Evolutionary conservation across 2,113 vertebrate species (phyloP), one percentile per base, ranked within the genome.

Genomic region (Thalassoma bifasciatum): DNA sequence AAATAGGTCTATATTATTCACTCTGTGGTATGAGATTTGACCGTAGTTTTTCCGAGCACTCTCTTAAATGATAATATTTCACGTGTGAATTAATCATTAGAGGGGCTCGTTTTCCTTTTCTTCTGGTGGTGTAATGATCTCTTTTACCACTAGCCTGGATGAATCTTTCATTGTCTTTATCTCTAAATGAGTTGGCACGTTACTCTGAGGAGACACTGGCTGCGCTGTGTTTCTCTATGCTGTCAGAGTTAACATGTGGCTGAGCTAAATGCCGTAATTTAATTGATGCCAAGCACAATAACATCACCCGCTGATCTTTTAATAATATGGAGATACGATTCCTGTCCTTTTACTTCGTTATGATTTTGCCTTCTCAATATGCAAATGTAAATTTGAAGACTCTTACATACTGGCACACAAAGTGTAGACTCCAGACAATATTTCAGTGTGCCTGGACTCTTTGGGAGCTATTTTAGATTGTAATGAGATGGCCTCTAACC

Each of bases 151-250:
- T 70, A 74, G 66, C 62, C 75, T 62, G 64, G 62, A 87, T 87
- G 71, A 89, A 92, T 91, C 69, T 89, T 89, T 87, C 77, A 91
- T 91, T 86, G 86, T 89, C 86, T 90, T 89, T 89, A 72, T 89
- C 71, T 89, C 77, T 80, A 85, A 90, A 88, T 62, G 80, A 87
- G 62, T 73, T 68, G 79, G 78, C 65, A 66, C 70, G 52, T 69
- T 72, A 57, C 81, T 88, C 77, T 38, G 70, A 88, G 73, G 85
- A 87, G 75, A 85, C 69, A 36, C 26, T 1, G 60, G 67, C 64
- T 3, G 46, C 67, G 22, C 23, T 64, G 70, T 69, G 72, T 79
- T 72, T 72, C 79, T n/a, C 72, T 12, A 24, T 54, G 22, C 52
- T 77, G 80, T 91, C 89, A 90, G 59, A 70, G 81, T 81, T 82